phyloP scores from a whole-genome alignment of 2,113 vertebrate genomes.

The Neodontobutis hainanensis region DNA sequence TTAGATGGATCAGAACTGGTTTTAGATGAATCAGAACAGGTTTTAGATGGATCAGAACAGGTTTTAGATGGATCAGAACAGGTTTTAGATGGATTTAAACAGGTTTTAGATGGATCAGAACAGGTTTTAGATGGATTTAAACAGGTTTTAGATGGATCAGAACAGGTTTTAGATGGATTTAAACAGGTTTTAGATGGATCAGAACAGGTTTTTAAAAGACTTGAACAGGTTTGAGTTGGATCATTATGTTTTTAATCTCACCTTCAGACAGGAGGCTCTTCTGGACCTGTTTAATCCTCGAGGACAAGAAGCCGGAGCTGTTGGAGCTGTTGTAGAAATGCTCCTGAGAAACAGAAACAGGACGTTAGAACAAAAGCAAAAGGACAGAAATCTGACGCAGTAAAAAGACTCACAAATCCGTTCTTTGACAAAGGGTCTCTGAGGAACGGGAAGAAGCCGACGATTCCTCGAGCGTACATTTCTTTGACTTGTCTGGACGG shows the following conservation, averaged over 20 bases:
- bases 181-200: no score
- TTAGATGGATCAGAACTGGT: no score
- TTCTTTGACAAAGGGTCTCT: conserved; percentile 31
- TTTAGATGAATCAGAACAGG: no score
- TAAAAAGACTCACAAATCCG: conserved; percentile 24
- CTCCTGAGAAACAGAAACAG: neutral
- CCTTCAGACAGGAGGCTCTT: conserved; percentile 1
- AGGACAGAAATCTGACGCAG: neutral
- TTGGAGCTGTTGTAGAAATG: conserved; percentile 19
- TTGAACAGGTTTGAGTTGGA: no score
- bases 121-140: no score
- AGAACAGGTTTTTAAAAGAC: no score
- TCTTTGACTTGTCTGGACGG: conserved; percentile 40
- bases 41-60: no score
- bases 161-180: no score
- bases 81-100: no score
- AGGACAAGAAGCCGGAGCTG: conserved; percentile 20
- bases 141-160: no score
- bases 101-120: no score
- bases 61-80: no score
- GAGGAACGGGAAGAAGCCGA: conserved; percentile 38
- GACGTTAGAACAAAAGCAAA: neutral
- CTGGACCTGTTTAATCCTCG: conserved; percentile 30
- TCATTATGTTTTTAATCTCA: neutral
- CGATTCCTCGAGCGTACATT: conserved; percentile 48